Percentiles rank a stretch among this genome's conserved stretches.
Conservation (phyloP, 2,888 invertebrate species). For the Cordylochernes scorpioides region DNA sequence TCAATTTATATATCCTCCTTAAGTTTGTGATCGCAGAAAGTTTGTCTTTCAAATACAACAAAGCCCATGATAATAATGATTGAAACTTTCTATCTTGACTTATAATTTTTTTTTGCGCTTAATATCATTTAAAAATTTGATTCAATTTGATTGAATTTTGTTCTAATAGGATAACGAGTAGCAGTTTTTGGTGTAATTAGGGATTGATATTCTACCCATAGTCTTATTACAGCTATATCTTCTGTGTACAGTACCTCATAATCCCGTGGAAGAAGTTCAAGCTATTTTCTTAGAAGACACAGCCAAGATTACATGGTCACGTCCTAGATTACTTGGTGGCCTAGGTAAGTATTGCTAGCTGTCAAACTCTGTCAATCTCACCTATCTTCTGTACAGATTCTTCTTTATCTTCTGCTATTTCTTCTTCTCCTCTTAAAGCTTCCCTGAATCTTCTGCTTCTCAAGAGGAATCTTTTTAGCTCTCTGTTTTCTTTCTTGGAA, state of each 20-base stretch:
- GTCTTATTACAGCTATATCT: neutral
- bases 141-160: neutral
- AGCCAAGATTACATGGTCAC: conserved; percentile 53
- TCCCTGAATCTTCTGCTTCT: too few relatives aligned
- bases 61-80: too few relatives aligned
- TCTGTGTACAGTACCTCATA: conserved; percentile 9
- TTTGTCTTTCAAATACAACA: too few relatives aligned
- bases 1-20: too few relatives aligned
- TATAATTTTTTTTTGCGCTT: neutral
- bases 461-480: too few relatives aligned
- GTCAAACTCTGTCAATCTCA: neutral
- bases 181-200: neutral
- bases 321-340: conserved; percentile 43
- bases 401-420: too few relatives aligned
- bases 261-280: conserved; percentile 45
- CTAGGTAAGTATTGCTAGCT: conserved; percentile 32
- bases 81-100: too few relatives aligned
- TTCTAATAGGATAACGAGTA: neutral
- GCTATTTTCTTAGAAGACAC: conserved; percentile 38
- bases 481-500: too few relatives aligned
- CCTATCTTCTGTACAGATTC: neutral
- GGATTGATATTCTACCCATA: too few relatives aligned
- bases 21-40: too few relatives aligned
- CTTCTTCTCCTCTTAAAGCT: too few relatives aligned
- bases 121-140: neutral